Evolutionary conservation across 2,888 invertebrate genomes (phyloP).

Genomic region (Chesias legatella): DNA sequence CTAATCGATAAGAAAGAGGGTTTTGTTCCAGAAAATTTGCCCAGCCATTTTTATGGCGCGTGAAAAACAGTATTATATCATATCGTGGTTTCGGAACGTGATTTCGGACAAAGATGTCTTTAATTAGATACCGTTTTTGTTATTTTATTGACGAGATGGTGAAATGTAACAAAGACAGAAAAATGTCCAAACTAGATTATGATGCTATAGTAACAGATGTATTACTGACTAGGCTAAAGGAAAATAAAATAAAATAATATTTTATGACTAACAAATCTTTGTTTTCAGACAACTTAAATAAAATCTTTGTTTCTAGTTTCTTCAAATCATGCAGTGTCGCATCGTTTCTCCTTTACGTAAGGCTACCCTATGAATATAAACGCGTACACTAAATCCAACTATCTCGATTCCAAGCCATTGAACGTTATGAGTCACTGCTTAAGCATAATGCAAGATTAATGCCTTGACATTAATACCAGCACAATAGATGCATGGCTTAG

Average conservation of each 20-base stretch:
- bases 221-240: no score
- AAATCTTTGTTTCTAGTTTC: no score
- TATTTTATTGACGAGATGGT: slow-evolving; percentile 4
- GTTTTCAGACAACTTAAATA: no score
- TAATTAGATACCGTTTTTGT: slow-evolving; percentile 3
- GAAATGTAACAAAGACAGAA: slow-evolving; percentile 1
- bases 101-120: slow-evolving; percentile 8
- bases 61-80: slow-evolving; percentile 7
- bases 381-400: slow-evolving; percentile 51
- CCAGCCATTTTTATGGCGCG: slow-evolving; percentile 7
- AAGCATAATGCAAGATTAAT: slow-evolving; percentile 32
- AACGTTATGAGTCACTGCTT: slow-evolving; percentile 43
- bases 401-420: slow-evolving; percentile 59
- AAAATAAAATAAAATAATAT: no score
- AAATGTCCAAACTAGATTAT: no score
- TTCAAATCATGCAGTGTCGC: no score
- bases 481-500: slow-evolving; percentile 18
- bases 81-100: slow-evolving; percentile 4
- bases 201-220: no score
- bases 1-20: slow-evolving; percentile 3
- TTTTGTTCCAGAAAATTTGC: slow-evolving; percentile 8
- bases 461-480: slow-evolving; percentile 29
- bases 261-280: no score
- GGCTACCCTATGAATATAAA: slow-evolving; percentile 32
- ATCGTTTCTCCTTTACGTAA: not conserved